These are phyloP conservation scores for Xanthorhoe spadicearia DNA, from an alignment of 2,888 invertebrate species.

Conservation along the genomic window DNA sequence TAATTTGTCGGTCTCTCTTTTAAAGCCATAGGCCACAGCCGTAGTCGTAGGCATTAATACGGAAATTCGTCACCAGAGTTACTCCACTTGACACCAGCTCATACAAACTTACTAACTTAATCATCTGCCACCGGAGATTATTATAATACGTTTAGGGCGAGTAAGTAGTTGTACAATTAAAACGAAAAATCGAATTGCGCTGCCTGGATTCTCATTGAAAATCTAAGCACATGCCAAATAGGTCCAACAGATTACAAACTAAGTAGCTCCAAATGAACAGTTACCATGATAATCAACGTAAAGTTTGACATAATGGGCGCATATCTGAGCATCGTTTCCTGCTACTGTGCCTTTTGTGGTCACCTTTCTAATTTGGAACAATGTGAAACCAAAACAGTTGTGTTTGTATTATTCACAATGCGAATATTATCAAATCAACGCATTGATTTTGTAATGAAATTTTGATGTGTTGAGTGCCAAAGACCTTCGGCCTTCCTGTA, in stretches of 20 bases:
- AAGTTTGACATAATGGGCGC: slow-evolving; percentile 7
- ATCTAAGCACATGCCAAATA: neutral
- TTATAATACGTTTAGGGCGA: too few relatives aligned
- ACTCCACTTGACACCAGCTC: too few relatives aligned
- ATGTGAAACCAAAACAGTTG: slow-evolving; percentile 48
- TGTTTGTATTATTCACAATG: slow-evolving; percentile 7
- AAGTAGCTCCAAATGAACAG: slow-evolving; percentile 8
- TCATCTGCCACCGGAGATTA: too few relatives aligned
- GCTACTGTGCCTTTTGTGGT: slow-evolving; percentile 42
- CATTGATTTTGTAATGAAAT: neutral
- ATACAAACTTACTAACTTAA: too few relatives aligned
- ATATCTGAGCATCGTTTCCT: slow-evolving; percentile 46
- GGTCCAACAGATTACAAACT: neutral
- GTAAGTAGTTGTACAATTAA: too few relatives aligned
- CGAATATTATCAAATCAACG: neutral
- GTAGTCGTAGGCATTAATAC: too few relatives aligned
- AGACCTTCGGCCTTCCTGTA: neutral
- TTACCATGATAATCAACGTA: slow-evolving; percentile 19
- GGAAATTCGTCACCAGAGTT: too few relatives aligned
- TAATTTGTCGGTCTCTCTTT: too few relatives aligned
- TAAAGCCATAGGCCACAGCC: too few relatives aligned
- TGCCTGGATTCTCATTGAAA: neutral
- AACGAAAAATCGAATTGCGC: too few relatives aligned
- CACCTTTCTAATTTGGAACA: slow-evolving; percentile 61
- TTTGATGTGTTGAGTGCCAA: too few relatives aligned